Conservation (phyloP, 2,797 vertebrate species). For the Gadopsis bispinosus region DNA sequence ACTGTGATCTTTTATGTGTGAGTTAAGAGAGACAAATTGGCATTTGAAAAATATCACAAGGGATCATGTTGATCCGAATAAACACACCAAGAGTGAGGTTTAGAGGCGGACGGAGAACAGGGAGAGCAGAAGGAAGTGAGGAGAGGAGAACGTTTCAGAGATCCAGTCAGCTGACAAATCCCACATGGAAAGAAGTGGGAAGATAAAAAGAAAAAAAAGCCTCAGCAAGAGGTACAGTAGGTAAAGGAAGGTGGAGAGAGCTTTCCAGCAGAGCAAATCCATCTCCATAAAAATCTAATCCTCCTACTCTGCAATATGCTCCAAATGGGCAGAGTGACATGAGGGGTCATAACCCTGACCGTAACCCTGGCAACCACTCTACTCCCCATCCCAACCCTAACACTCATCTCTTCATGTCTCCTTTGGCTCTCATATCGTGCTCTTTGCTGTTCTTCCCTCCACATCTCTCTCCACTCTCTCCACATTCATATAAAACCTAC, state of each 20-base stretch:
- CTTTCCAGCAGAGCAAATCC: conserved; percentile 71
- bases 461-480: conserved; percentile 1
- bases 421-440: conserved; percentile 22
- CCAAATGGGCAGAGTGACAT: conserved; percentile 75
- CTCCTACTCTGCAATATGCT: conserved; percentile 76
- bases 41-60: conserved; percentile 61
- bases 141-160: not conserved
- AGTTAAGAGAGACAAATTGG: conserved; percentile 47
- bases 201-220: not conserved
- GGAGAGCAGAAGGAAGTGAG: not conserved
- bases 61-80: conserved; percentile 49
- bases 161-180: not conserved
- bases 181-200: not conserved
- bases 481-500: conserved; percentile 38
- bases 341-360: conserved; percentile 63
- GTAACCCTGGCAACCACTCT: conserved; percentile 75
- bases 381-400: conserved; percentile 27
- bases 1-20: conserved; percentile 21
- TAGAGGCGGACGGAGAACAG: not conserved
- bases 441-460: conserved; percentile 17
- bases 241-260: conserved; percentile 12
- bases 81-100: conserved; percentile 9
- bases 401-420: conserved; percentile 12
- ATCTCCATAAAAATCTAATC: conserved; percentile 78
- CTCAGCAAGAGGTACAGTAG: not conserved